phyloP scores from a whole-genome alignment of 2,113 vertebrate species.

The Okapia johnstoni region DNA sequence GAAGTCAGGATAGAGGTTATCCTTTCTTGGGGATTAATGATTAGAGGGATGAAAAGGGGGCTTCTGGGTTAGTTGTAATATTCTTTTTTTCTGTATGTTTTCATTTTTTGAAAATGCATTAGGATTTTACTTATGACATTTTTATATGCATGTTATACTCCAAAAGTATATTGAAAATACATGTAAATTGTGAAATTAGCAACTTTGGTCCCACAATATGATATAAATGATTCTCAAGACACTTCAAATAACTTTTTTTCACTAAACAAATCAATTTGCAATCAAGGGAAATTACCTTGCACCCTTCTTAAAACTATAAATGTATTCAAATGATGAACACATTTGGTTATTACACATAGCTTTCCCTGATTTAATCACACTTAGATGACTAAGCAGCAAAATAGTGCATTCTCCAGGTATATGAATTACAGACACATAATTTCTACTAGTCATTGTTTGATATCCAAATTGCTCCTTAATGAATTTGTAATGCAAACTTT shows the following conservation, averaged over 20 bases:
- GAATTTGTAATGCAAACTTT: background rate
- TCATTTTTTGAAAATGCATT: background rate
- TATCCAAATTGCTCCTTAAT: background rate
- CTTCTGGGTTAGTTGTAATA: background rate
- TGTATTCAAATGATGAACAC: background rate
- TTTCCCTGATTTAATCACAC: background rate
- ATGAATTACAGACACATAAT: background rate
- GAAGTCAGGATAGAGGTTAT: background rate
- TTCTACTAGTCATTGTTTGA: background rate
- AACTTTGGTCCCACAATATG: background rate
- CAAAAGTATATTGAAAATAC: background rate
- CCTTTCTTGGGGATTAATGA: background rate
- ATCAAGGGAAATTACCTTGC: background rate
- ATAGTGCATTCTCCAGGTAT: background rate
- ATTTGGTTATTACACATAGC: background rate
- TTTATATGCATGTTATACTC: background rate
- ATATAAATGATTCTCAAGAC: background rate
- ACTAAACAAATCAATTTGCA: background rate
- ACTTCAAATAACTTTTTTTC: background rate
- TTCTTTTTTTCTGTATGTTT: background rate
- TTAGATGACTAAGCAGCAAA: background rate
- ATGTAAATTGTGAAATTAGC: background rate
- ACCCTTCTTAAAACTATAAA: background rate
- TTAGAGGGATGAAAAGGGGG: background rate
- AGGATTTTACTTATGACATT: background rate